phyloP scores from a whole-genome alignment of 2,888 invertebrate genomes.

The Bursaphelenchus okinawaensis region DNA sequence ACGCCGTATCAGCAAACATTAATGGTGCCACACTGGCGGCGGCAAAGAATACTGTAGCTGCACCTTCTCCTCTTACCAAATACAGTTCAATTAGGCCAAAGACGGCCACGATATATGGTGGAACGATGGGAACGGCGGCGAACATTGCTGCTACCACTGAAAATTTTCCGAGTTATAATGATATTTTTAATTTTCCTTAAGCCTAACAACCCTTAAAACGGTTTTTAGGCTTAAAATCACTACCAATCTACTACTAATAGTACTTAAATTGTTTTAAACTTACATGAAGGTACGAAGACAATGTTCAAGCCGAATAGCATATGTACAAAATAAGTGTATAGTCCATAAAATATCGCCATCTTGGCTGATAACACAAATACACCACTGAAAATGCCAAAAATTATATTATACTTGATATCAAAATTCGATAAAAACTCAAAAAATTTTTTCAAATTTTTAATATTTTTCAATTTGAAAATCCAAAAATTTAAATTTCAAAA shows the following conservation, averaged over 20 bases:
- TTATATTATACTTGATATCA: not conserved
- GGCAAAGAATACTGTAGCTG: constrained; percentile 75
- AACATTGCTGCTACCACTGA: constrained; percentile 80
- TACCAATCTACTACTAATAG: no score
- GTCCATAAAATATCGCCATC: constrained; percentile 90
- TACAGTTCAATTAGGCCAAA: constrained; percentile 91
- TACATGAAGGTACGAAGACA: constrained; percentile 62
- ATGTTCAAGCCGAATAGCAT: constrained; percentile 86
- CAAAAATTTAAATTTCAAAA: not conserved
- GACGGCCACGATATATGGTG: constrained; percentile 88
- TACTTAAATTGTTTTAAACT: constrained; percentile 14
- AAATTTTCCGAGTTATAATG: constrained; percentile 40
- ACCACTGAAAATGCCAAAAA: constrained; percentile 65
- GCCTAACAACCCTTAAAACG: no score
- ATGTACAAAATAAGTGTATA: constrained; percentile 97
- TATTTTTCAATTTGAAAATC: not conserved
- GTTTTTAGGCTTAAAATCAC: no score
- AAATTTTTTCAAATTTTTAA: not conserved
- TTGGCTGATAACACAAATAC: constrained; percentile 93
- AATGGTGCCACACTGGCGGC: constrained; percentile 81
- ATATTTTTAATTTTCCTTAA: not conserved
- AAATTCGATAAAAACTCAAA: constrained; percentile 1
- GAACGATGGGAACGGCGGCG: constrained; percentile 90
- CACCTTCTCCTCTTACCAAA: constrained; percentile 79
- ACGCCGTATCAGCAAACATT: constrained; percentile 85